Conservation (phyloP, 1,140 invertebrate species). For the Dufourea novaeangliae region DNA sequence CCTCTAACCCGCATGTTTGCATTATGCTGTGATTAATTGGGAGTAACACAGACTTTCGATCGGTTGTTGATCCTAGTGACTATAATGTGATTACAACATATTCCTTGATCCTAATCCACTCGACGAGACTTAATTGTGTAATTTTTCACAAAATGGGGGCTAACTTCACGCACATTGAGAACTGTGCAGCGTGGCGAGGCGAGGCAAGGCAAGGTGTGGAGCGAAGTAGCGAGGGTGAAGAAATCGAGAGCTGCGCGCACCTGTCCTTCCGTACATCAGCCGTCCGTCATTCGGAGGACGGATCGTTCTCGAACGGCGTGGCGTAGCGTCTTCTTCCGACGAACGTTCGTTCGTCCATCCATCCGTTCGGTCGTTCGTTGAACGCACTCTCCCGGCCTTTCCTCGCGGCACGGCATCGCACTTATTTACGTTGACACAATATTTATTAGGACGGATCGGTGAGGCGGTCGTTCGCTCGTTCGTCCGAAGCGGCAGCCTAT, state of each 20-base stretch:
- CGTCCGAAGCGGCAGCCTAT: slow-evolving; percentile 69
- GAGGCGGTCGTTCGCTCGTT: slow-evolving; percentile 74
- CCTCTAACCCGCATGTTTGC: too few species aligned
- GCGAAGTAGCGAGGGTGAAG: slow-evolving; percentile 28
- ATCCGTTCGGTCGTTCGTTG: slow-evolving; percentile 20
- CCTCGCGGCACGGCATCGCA: slow-evolving; percentile 62
- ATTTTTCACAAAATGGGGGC: too few species aligned
- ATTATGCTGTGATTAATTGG: too few species aligned
- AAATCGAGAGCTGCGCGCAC: slow-evolving; percentile 70
- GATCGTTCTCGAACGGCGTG: slow-evolving; percentile 51
- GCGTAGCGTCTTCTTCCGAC: slow-evolving; percentile 33
- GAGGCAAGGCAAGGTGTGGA: background rate
- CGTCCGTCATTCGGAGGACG: slow-evolving; percentile 77
- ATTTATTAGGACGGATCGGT: slow-evolving; percentile 82
- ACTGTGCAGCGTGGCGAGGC: too few species aligned
- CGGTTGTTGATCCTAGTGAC: too few species aligned
- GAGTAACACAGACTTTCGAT: too few species aligned
- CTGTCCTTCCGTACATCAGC: slow-evolving; percentile 79
- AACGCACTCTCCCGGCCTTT: slow-evolving; percentile 27
- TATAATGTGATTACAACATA: too few species aligned
- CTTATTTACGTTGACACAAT: slow-evolving; percentile 82
- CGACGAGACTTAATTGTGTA: too few species aligned
- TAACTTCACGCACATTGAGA: too few species aligned
- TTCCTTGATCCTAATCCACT: too few species aligned
- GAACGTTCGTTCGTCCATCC: background rate